Base-by-base conservation (phyloP, 2,113 vertebrate genomes). In the Macaca fascicularis region DNA sequence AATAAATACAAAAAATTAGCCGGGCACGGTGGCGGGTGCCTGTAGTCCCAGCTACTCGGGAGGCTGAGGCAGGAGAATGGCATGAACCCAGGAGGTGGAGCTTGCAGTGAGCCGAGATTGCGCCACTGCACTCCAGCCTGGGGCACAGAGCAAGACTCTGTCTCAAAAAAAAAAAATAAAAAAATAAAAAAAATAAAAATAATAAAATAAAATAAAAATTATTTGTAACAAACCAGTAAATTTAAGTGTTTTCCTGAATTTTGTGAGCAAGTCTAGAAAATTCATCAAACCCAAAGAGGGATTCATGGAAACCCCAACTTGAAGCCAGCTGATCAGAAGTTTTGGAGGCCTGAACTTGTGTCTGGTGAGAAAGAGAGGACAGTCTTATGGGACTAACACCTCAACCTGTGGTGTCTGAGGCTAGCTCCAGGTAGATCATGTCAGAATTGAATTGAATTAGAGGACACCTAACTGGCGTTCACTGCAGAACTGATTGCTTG, bases 151-250 rank as follows among this genome's bases (percentile, higher is more conserved):
- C 2, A 0, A 64, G 27, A 64, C 25, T 64, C 40, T 40, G 40
- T 40, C 40, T 40, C 40, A 40, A 40, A 40, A 1, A 59, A 59
- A 23, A 50, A 14, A 14, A 50, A 50, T 3, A 5, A 14, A 25
- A 25, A 25, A 1, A 25, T 25, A 59, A 50, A 1, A 1, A 52
- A 6, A 52, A 2, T 52, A 0, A 61, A 61, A 61, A 19, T 13
- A 55, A 19, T 55, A 55, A 55, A 61, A 61, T 12, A 30, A 64
- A 64, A 30, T 30, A 20, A 55, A 55, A 20, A 64, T 64, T 13
- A 5, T 6, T 17, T 69, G 67, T 69, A 35, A 69, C 32, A 69
- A 69, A 35, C 32, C 14, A 69, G 16, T 69, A 69, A 32, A 69
- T n/a, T 22, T 61, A 61, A 61, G 32, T 69, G 32, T 69, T 69